A percentile compares a stretch with the other conserved stretches of the same genome.
phyloP scores from a whole-genome alignment of 2,888 invertebrate species.

The Aethes cnicana region DNA sequence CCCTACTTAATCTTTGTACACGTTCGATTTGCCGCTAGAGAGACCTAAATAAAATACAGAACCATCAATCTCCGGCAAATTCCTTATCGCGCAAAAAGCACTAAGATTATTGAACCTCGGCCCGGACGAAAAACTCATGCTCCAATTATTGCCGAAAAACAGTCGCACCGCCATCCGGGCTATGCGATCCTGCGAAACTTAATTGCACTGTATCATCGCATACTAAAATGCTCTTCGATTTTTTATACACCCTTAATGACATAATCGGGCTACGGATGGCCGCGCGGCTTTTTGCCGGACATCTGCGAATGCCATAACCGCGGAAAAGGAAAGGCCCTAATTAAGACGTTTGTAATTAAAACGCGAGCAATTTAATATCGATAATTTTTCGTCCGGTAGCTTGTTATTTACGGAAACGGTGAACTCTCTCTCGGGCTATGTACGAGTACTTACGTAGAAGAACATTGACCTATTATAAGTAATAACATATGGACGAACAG shows the following conservation, averaged over 20 bases:
- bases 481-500: too few species aligned
- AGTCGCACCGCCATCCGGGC: conserved; percentile 36
- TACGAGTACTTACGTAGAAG: too few species aligned
- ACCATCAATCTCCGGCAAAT: too few species aligned
- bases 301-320: conserved; percentile 45
- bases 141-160: not conserved
- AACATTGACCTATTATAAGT: too few species aligned
- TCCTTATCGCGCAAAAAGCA: too few species aligned
- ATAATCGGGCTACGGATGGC: conserved; percentile 69
- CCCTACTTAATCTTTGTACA: too few species aligned
- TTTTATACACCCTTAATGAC: conserved; percentile 72
- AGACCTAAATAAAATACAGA: too few species aligned
- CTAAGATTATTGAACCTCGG: too few species aligned
- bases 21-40: too few species aligned
- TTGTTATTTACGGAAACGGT: too few species aligned
- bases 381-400: not conserved
- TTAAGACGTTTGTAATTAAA: conserved; percentile 26
- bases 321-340: conserved; percentile 21
- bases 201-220: conserved; percentile 80
- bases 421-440: too few species aligned
- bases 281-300: conserved; percentile 47
- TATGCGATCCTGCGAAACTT: conserved; percentile 48
- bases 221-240: conserved; percentile 76
- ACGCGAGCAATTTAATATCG: not conserved
- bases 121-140: not conserved